phyloP scores from a whole-genome alignment of 1,140 invertebrate species.

The Dendrolimus kikuchii region DNA sequence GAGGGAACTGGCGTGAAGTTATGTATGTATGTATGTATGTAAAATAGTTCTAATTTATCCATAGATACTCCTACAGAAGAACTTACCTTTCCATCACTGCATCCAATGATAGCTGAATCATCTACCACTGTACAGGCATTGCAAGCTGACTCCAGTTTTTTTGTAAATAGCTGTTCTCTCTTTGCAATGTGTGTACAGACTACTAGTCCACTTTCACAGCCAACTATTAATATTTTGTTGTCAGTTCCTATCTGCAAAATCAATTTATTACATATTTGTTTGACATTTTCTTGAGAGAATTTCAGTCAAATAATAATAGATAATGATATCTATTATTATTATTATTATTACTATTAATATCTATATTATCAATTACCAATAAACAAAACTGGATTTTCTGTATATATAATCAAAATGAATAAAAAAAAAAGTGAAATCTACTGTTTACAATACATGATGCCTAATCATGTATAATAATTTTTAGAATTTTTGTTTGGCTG shows the following conservation, averaged over 20 bases:
- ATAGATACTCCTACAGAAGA: background rate
- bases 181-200: conserved; percentile 73
- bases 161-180: conserved; percentile 62
- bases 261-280: conserved; percentile 1
- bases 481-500: too few species aligned
- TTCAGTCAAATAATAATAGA: too few species aligned
- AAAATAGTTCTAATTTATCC: too few species aligned
- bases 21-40: too few species aligned
- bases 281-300: background rate
- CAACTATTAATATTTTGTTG: conserved; percentile 77
- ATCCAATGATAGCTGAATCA: conserved; percentile 62
- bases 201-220: conserved; percentile 77
- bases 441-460: too few species aligned
- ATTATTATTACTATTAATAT: too few species aligned
- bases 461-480: too few species aligned
- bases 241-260: conserved; percentile 76
- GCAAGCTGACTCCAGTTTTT: conserved; percentile 65
- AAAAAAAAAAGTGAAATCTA: background rate
- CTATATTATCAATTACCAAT: too few species aligned
- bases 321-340: too few species aligned
- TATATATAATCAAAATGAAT: background rate
- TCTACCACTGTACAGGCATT: conserved; percentile 65
- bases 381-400: background rate
- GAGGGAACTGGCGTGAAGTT: too few species aligned
- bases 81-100: conserved; percentile 70